Base-by-base conservation (phyloP, 2,888 invertebrate genomes). In the Cephonodes hylas region DNA sequence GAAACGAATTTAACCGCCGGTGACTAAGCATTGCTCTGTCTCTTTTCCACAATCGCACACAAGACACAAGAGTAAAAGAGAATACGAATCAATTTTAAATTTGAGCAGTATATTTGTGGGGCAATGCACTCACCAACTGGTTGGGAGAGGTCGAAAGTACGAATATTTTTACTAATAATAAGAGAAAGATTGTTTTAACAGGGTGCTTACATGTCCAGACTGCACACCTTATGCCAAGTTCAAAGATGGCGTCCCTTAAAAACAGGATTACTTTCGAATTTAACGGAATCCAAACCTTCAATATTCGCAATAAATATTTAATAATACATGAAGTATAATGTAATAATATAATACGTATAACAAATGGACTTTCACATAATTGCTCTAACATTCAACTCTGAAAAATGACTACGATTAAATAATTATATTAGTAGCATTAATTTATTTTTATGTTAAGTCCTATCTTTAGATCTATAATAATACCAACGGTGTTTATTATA, bases 71-170 rank as follows among this genome's bases (percentile, higher is more conserved):
- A 64, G 66, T 69, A 84, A 88, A 71, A 80, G 81, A 81, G 87
- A 86, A 74, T 74, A 74, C 70, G 69, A 76, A 83, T 77, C 78
- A 84, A 85, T 86, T 86, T 86, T 75, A 87, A 85, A 86, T 88
- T 88, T 91, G 72, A 85, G 83, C 82, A 82, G 82, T 84, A 85
- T 82, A 76, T 78, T 75, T 76, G 69, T 77, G 77, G 91, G 89
- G 88, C 91, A 90, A 85, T 85, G 91, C 84, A 89, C 91, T 83
- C 85, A 67, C 69, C 78, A 86, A 89, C 90, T 86, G 88, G 90
- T 88, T 86, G 81, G 75, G 87, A 87, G 81, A 91, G 91, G 91
- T 86, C 90, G 88, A 91, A 91, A 90, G 91, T 90, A 91, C 90
- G 80, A 85, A 78, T 85, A 86, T n/a, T 88, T 86, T 86, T 85